A percentile compares a stretch with the other conserved stretches of the same genome.
These are phyloP conservation scores for Terebella lapidaria DNA, from an alignment of 2,888 invertebrate species.

Conservation along the genomic window DNA sequence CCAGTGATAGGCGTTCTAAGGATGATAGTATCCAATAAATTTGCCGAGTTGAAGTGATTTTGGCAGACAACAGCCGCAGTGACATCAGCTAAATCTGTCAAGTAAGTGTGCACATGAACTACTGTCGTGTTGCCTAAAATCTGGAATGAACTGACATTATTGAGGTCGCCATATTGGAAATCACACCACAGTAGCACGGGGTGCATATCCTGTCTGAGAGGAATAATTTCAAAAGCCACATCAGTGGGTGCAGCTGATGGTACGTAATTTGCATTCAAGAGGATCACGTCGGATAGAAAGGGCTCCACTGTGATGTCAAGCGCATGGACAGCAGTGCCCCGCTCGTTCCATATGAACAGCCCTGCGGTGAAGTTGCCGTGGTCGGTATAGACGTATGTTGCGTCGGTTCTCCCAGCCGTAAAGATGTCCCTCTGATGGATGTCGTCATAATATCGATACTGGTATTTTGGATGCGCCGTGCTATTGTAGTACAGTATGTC, in stretches of 20 bases:
- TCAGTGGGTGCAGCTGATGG: not conserved
- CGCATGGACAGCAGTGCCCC: not conserved
- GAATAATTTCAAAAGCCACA: not conserved
- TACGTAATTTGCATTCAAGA: not conserved
- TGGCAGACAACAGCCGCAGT: not conserved
- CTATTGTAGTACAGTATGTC: too few species aligned
- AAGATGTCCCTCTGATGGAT: too few species aligned
- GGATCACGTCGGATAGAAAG: not conserved
- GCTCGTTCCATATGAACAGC: not conserved
- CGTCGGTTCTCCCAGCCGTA: not conserved
- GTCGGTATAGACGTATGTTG: not conserved
- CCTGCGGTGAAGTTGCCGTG: not conserved
- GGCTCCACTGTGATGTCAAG: not conserved
- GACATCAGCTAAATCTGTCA: not conserved
- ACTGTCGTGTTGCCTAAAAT: not conserved
- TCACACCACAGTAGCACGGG: not conserved
- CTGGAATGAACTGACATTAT: not conserved
- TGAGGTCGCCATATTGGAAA: not conserved
- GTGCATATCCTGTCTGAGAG: not conserved
- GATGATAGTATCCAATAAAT: not conserved
- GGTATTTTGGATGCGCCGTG: too few species aligned
- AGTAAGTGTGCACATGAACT: not conserved
- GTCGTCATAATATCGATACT: too few species aligned
- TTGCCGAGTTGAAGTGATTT: not conserved
- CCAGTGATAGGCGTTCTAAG: not conserved